These are phyloP conservation scores for Phortica magna DNA, from an alignment of 2,888 invertebrate genomes.

Conservation along the genomic window DNA sequence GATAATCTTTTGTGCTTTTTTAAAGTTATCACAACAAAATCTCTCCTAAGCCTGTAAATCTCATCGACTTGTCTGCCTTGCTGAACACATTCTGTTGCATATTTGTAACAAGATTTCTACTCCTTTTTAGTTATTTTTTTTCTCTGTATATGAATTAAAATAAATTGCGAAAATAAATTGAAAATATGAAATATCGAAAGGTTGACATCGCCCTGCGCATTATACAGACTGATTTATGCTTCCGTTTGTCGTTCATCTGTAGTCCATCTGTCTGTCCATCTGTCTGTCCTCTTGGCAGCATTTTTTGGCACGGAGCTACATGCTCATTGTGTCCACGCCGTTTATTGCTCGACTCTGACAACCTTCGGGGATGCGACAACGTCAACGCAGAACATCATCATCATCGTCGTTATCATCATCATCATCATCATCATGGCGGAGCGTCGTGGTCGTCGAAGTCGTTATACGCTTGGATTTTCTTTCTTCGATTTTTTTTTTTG, in stretches of 20 bases:
- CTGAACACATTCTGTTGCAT: too few relatives aligned
- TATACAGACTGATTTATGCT: constrained; percentile 61
- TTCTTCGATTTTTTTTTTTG: constrained; percentile 37
- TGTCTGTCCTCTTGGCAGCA: background rate
- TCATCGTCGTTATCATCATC: constrained; percentile 19
- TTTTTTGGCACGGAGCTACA: background rate
- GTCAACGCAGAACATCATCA: constrained; percentile 43
- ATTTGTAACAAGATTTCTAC: background rate
- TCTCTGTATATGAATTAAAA: constrained; percentile 46
- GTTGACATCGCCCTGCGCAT: constrained; percentile 48
- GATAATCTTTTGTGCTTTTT: too few relatives aligned
- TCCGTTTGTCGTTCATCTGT: constrained; percentile 50
- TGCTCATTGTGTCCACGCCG: constrained; percentile 12
- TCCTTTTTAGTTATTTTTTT: constrained; percentile 25
- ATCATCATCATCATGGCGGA: background rate
- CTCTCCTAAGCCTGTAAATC: too few relatives aligned
- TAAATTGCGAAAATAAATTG: constrained; percentile 68
- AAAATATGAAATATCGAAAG: constrained; percentile 63
- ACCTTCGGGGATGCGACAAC: constrained; percentile 25
- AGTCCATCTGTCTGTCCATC: constrained; percentile 44
- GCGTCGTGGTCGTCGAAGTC: constrained; percentile 3
- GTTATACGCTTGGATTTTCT: constrained; percentile 16
- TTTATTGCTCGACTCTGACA: constrained; percentile 14
- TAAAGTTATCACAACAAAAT: too few relatives aligned
- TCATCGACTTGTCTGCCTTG: too few relatives aligned